These are phyloP conservation scores for Morelia viridis DNA, from an alignment of 2,797 vertebrate genomes.

Conservation along the genomic window DNA sequence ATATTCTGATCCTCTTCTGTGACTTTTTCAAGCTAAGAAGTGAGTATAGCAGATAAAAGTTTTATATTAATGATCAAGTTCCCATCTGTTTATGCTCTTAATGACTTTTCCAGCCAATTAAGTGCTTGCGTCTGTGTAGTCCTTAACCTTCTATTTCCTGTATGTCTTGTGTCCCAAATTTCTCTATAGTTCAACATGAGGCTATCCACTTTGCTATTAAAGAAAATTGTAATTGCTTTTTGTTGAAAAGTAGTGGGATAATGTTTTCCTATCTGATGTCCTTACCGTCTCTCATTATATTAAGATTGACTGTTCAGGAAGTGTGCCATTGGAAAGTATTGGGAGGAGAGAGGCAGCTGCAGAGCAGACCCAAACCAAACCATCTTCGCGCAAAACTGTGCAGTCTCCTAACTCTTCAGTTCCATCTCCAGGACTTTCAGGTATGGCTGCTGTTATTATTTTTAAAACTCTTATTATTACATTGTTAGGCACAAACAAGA, in stretches of 20 bases:
- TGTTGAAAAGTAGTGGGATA: constrained; percentile 9
- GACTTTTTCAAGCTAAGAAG: neutral
- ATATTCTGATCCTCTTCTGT: neutral
- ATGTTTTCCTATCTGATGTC: neutral
- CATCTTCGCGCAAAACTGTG: constrained; percentile 73
- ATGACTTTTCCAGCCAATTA: neutral
- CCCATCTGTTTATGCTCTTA: neutral
- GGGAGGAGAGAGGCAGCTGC: constrained; percentile 64
- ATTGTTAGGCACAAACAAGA: neutral
- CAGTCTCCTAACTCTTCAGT: constrained; percentile 81
- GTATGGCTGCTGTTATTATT: constrained; percentile 52
- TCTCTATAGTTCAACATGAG: neutral
- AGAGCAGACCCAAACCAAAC: constrained; percentile 73
- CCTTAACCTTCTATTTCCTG: neutral
- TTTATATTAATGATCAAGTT: neutral
- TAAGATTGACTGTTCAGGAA: constrained; percentile 79
- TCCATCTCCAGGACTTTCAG: constrained; percentile 78
- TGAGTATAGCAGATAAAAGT: neutral
- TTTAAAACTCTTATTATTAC: neutral
- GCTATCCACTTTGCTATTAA: neutral
- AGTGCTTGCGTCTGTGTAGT: neutral
- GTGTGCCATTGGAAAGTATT: constrained; percentile 72
- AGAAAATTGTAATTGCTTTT: neutral
- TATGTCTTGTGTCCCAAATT: neutral
- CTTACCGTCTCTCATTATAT: constrained; percentile 6